Evolutionary conservation across 2,797 vertebrate genomes (phyloP).

Genomic region (Psittacula echo): DNA sequence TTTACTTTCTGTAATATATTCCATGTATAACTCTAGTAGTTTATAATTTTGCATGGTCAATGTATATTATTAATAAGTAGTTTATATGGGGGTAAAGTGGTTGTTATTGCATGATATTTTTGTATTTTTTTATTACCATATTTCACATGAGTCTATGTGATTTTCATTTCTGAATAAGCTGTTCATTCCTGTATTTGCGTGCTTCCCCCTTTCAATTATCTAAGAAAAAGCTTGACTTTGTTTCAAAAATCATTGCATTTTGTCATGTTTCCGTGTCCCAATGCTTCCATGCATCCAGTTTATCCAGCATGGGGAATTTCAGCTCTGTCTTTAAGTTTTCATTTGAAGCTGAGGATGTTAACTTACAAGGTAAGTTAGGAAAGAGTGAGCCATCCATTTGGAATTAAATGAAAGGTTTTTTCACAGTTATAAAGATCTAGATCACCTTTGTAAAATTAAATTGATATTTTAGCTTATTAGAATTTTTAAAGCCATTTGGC

Average conservation of each 20-base stretch:
- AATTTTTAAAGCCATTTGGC: not conserved
- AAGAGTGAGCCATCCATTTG: constrained; percentile 35
- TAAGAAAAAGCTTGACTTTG: constrained; percentile 73
- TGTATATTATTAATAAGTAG: constrained; percentile 49
- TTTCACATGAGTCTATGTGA: constrained; percentile 52
- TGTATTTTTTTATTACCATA: constrained; percentile 47
- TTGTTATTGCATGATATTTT: constrained; percentile 63
- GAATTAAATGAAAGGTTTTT: constrained; percentile 33
- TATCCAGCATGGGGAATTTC: constrained; percentile 82
- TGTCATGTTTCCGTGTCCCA: constrained; percentile 79
- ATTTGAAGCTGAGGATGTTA: constrained; percentile 78
- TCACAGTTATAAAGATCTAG: constrained; percentile 31
- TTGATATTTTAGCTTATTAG: not conserved
- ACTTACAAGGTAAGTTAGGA: constrained; percentile 81
- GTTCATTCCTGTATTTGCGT: constrained; percentile 69
- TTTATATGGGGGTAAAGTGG: constrained; percentile 28
- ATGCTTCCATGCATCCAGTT: constrained; percentile 80
- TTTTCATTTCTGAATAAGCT: constrained; percentile 64
- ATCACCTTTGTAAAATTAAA: constrained; percentile 35
- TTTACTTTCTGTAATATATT: constrained; percentile 51
- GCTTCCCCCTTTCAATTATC: constrained; percentile 69
- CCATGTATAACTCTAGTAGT: constrained; percentile 18
- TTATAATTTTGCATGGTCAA: constrained; percentile 21
- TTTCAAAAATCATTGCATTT: constrained; percentile 78
- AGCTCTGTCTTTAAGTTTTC: constrained; percentile 82